Base-by-base conservation (phyloP, 2,888 invertebrate species). In the Coleophora flavipennella region DNA sequence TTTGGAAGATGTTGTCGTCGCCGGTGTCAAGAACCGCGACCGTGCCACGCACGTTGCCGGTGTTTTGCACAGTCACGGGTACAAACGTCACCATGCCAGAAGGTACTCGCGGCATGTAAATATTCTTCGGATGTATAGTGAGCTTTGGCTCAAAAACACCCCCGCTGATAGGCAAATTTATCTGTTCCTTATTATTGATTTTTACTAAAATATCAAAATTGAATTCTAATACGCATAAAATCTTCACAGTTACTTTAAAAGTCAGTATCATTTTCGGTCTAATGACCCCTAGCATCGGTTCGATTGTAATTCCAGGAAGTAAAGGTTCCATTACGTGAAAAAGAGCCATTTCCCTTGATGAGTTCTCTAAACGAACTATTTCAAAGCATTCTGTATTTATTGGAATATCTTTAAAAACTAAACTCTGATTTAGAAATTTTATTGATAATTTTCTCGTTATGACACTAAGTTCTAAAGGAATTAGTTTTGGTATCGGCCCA, bases 261-360 rank as follows among this genome's bases (percentile, higher is more conserved):
- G 67, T 63, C 33, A 89, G 64, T 26, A 75, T 69, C 54, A 75
- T 75, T 58, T 85, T 85, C 10, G 86, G 83, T 10, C 84, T 67
- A 40, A 89, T 81, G 1, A 51, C 67, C 20, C 89, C 90, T 42
- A 45, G 57, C 56, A 68, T 65, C 1, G 90, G 90, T 49, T 80
- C 67, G 36, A 90, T 69, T 41, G 44, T 65, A 48, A 87, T 70
- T 36, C 85, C 78, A 36, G 79, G 78, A 36, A 79, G 64, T 10
- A 75, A 53, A 1, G 85, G 85, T 35, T 88, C 67, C 27, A 85
- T 64, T 55, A 89, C 85, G 36, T 75, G 58, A 63, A 86, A 88
- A 3, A 67, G 52, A 1, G 85, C 84, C 33, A 79, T 67, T 55
- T 86, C 85, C 44, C 87, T 79, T 1, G 88, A 79, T 12, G 81